Evolutionary conservation across 2,888 invertebrate genomes (phyloP), one percentile per base, ranked within the genome.

Genomic region (Leptogaster cylindrica): DNA sequence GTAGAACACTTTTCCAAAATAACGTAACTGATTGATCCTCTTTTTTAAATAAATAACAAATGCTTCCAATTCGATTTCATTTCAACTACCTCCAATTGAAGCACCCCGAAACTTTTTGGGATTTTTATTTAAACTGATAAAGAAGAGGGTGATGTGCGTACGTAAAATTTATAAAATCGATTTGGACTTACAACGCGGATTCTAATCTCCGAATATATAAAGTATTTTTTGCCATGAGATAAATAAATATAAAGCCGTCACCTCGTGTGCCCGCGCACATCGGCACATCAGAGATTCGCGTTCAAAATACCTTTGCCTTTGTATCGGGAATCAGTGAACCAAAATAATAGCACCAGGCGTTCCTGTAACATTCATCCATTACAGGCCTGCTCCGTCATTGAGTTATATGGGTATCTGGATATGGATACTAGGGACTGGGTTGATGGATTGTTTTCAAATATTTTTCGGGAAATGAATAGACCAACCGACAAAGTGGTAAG

Each of bases 371-470:
- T 44, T 44, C 61, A 64, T 27, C 27, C 16, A 31, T 36, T 63
- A 52, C 71, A 89, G 89, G 92, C 95, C 3, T 91, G 91, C 74
- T 91, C 92, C 1, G 94, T 95, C 2, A 85, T 92, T 70, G 95
- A 96, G 79, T 83, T 96, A 16, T 96, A 95, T 75, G 96, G 96
- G 1, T 88, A 91, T 70, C 82, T 95, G 58, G 93, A 95, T 79
- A 91, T 93, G 1, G 83, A 87, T 14, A 92, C 93, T 0, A 84
- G 95, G 75, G 95, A 95, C 78, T 96, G 96, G 96, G 91, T 92
- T 1, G 96, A 96, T 77, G 96, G 96, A 7, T 82, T 96, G 36
- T 85, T 95, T 73, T 95, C 95, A 2, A 91, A 88, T 77, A 94
- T 96, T 76, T 96, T 96, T 81, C 86, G 95, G 50, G 93, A 94